Evolutionary conservation across 2,888 invertebrate genomes (phyloP).

Genomic region (Acleris cristana): DNA sequence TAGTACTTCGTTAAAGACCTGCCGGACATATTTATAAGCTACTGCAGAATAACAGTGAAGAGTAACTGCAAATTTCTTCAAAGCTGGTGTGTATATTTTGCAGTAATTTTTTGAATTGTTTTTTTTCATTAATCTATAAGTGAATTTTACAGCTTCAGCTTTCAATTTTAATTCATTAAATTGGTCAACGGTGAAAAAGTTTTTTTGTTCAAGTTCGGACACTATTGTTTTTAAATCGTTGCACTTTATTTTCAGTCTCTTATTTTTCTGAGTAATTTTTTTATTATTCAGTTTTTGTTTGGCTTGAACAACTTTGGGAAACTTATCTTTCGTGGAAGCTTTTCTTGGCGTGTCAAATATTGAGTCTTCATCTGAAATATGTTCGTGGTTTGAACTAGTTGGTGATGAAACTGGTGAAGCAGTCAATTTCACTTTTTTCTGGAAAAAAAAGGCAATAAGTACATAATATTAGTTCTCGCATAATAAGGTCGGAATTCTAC

Average conservation of each 20-base stretch:
- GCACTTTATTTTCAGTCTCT: background rate
- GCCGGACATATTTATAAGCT: slow-evolving; percentile 38
- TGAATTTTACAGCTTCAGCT: background rate
- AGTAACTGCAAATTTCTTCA: slow-evolving; percentile 42
- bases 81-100: slow-evolving; percentile 37
- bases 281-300: background rate
- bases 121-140: background rate
- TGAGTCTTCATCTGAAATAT: background rate
- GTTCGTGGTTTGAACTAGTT: background rate
- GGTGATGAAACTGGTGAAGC: background rate
- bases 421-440: background rate
- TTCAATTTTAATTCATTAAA: slow-evolving; percentile 1
- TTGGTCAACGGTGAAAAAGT: slow-evolving; percentile 1
- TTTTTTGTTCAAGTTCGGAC: background rate
- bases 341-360: background rate
- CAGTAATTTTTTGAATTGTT: background rate
- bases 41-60: slow-evolving; percentile 41
- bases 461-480: background rate
- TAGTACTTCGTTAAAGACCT: slow-evolving; percentile 25
- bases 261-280: background rate
- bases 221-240: background rate
- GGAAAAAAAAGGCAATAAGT: background rate
- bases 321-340: background rate
- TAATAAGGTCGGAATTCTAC: background rate
- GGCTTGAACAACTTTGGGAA: background rate